Percentiles rank a stretch among this genome's conserved stretches.
Conservation (phyloP, 2,888 invertebrate genomes). For the Galeruca laticollis region DNA sequence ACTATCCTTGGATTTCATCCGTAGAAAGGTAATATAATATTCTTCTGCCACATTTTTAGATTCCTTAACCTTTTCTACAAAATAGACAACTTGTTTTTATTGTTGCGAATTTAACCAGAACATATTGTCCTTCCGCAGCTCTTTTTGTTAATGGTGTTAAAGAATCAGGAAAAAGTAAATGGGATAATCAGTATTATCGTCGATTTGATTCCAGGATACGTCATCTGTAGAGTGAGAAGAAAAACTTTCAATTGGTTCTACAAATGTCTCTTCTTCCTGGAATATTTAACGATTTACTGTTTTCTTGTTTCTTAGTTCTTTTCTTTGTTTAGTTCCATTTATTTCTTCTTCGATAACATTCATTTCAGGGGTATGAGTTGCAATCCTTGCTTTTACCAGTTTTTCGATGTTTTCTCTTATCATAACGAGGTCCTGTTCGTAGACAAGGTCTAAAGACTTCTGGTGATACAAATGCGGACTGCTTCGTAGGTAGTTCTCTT, state of each 20-base stretch:
- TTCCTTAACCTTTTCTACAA: slow-evolving; percentile 16
- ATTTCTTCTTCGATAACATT: slow-evolving; percentile 30
- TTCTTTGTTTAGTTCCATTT: slow-evolving; percentile 12
- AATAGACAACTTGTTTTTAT: slow-evolving; percentile 7
- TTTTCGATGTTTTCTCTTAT: slow-evolving; percentile 26
- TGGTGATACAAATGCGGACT: slow-evolving; percentile 10
- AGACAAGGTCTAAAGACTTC: slow-evolving; percentile 33
- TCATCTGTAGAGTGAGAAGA: slow-evolving; percentile 2
- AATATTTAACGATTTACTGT: slow-evolving; percentile 5
- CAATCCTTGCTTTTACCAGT: slow-evolving; percentile 39
- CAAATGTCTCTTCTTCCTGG: no score
- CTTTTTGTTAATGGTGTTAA: background rate
- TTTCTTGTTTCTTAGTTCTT: slow-evolving; percentile 7
- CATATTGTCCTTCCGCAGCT: slow-evolving; percentile 13
- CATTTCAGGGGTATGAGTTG: slow-evolving; percentile 38
- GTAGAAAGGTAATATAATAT: slow-evolving; percentile 14
- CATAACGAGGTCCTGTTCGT: slow-evolving; percentile 33
- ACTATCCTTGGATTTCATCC: no score
- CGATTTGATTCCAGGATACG: slow-evolving; percentile 1
- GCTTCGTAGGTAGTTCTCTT: slow-evolving; percentile 1
- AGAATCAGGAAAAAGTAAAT: slow-evolving; percentile 2
- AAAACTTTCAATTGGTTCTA: slow-evolving; percentile 19
- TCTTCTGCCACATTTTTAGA: background rate
- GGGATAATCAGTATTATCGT: slow-evolving; percentile 1
- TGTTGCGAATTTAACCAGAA: slow-evolving; percentile 16